Percentiles rank a stretch among this genome's conserved stretches.
Evolutionary conservation across 2,888 invertebrate genomes (phyloP).

Genomic region (Brachypalpus laphriformis): DNA sequence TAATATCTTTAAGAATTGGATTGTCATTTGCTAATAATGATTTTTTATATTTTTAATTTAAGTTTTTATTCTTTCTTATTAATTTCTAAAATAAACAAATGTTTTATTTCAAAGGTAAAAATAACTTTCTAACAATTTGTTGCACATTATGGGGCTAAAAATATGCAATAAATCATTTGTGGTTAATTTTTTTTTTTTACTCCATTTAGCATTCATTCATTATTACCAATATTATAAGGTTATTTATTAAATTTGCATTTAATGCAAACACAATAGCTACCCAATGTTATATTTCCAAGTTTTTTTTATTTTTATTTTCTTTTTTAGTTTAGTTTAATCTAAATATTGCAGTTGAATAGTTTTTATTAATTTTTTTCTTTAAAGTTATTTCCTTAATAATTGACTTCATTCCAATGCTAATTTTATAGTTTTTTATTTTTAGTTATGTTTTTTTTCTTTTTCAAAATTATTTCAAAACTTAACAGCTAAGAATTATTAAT

Average conservation of each 20-base stretch:
- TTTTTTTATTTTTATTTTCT: too few relatives aligned
- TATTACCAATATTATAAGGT: constrained; percentile 51
- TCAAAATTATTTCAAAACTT: constrained; percentile 48
- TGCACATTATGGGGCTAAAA: constrained; percentile 64
- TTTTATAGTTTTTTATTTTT: constrained; percentile 36
- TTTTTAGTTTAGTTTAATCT: constrained; percentile 69
- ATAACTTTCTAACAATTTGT: constrained; percentile 62
- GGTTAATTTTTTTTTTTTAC: constrained; percentile 21
- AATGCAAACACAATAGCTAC: constrained; percentile 25
- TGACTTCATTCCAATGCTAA: constrained; percentile 62
- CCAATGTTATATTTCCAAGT: background rate
- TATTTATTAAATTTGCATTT: constrained; percentile 26
- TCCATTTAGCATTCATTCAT: constrained; percentile 48
- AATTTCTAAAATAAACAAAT: background rate
- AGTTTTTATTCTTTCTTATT: background rate
- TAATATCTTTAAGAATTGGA: constrained; percentile 76
- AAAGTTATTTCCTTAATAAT: constrained; percentile 49
- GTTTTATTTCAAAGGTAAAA: constrained; percentile 18
- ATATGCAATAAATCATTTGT: constrained; percentile 67
- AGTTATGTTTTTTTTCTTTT: constrained; percentile 30
- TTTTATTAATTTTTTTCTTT: constrained; percentile 26
- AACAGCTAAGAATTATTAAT: constrained; percentile 54
- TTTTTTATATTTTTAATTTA: constrained; percentile 9
- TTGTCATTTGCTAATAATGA: constrained; percentile 78
- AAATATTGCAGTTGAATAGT: constrained; percentile 63